phyloP scores from a whole-genome alignment of 2,888 invertebrate species.

The Pseudococcus viburni region DNA sequence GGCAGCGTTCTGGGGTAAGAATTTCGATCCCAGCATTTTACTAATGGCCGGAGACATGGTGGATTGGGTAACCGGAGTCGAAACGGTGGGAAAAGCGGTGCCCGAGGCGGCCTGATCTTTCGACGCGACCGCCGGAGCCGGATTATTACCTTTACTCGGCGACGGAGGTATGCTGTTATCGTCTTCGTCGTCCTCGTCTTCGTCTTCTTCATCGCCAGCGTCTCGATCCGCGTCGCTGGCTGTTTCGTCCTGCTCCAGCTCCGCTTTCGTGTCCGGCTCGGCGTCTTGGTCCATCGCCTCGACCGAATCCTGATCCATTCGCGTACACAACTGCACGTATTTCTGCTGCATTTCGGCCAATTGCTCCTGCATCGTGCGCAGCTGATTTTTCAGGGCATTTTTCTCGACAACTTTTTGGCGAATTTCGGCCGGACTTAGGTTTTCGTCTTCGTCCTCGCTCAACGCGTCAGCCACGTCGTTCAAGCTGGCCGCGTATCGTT shows the following conservation, averaged over 20 bases:
- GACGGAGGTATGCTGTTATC: conserved; percentile 73
- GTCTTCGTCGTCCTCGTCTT: conserved; percentile 75
- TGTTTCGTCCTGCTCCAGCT: conserved; percentile 76
- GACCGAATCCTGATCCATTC: conserved; percentile 76
- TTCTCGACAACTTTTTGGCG: conserved; percentile 89
- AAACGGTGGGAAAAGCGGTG: neutral
- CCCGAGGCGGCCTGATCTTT: neutral
- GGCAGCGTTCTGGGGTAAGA: conserved; percentile 67
- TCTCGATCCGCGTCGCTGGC: conserved; percentile 78
- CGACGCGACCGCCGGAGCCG: neutral
- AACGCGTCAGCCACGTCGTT: conserved; percentile 95
- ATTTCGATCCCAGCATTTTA: conserved; percentile 64
- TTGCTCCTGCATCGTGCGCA: conserved; percentile 90
- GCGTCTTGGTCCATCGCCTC: conserved; percentile 74
- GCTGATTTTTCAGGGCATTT: conserved; percentile 87
- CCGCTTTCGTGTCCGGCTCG: conserved; percentile 77
- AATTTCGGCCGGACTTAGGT: conserved; percentile 84
- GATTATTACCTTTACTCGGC: neutral
- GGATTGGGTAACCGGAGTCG: conserved; percentile 28
- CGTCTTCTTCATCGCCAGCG: conserved; percentile 80
- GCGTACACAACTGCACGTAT: conserved; percentile 88
- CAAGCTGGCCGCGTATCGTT: conserved; percentile 83
- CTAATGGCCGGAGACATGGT: conserved; percentile 65
- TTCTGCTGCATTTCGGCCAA: conserved; percentile 92
- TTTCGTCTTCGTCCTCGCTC: conserved; percentile 75